Evolutionary conservation across 2,888 invertebrate genomes (phyloP), one percentile per base, ranked within the genome.

Genomic region (Eledone cirrhosa): DNA sequence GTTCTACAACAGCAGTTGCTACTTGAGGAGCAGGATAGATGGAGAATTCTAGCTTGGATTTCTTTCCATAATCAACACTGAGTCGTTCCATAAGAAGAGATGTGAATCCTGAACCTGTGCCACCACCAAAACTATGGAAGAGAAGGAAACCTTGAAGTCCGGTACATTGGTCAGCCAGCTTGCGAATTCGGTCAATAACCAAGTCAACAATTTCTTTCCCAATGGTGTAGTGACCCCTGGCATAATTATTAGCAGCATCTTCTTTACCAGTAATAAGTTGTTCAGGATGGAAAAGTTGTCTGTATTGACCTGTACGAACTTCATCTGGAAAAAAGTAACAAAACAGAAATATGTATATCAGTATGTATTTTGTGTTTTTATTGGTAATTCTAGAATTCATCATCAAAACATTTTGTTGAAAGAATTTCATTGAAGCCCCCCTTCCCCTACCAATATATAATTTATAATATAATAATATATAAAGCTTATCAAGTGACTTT

Each of bases 21-120:
- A 87, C 84, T 81, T 86, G 87, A 29, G 96, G 96, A 14, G 96
- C 95, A 3, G 96, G 96, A 89, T 96, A 97, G 78, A 96, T 94
- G 19, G 95, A 94, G 90, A 96, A 96, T 82, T 88, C 87, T 69
- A 87, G 81, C 81, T 87, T 87, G 74, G 87, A 86, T 80, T 87
- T 87, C 83, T 87, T 87, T 63, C 87, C 81, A 88, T 94, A 96
- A 83, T 94, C 94, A 29, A 91, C 91, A 1, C 89, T 87, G 1
- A 95, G 89, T 29, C 91, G 86, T 85, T 95, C 94, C 82, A 95
- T 91, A 41, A 96, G 92, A 69, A 96, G 92, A 1, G 95, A 95
- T 0, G 95, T 95, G 72, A 87, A 87, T 31, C 87, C 87, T 0
- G 67, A 67, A 24, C 67, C 67, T 8, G 67, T 67, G 14, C 67